Conservation (phyloP, 2,797 vertebrate species). For the Hemitrygon akajei region DNA sequence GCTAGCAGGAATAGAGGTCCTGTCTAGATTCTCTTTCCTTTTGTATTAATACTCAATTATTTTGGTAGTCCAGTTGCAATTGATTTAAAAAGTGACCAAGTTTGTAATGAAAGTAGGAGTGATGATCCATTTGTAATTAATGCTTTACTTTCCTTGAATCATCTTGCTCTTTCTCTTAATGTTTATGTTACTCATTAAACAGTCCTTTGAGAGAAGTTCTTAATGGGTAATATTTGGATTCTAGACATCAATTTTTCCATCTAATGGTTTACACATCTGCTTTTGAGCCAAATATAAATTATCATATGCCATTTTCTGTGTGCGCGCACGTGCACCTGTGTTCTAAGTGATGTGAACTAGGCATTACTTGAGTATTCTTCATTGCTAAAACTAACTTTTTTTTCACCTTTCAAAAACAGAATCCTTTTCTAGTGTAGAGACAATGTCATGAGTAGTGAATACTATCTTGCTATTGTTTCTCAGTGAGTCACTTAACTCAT, state of each 20-base stretch:
- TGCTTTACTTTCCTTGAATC: background rate
- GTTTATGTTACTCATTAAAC: background rate
- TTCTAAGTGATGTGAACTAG: too few relatives aligned
- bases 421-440: background rate
- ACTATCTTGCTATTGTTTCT: too few relatives aligned
- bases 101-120: too few relatives aligned
- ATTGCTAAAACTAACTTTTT: too few relatives aligned
- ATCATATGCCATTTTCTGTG: too few relatives aligned
- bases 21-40: background rate
- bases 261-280: background rate
- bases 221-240: background rate
- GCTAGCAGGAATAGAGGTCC: background rate
- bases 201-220: background rate
- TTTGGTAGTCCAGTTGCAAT: too few relatives aligned
- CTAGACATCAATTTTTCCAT: background rate
- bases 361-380: background rate
- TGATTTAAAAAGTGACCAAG: too few relatives aligned
- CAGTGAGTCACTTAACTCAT: too few relatives aligned
- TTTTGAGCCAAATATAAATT: background rate
- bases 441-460: too few relatives aligned
- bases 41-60: background rate
- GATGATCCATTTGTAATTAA: background rate
- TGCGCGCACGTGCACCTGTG: too few relatives aligned
- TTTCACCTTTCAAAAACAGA: background rate
- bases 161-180: background rate